These are phyloP conservation scores for Bombylius discolor DNA, from an alignment of 2,888 invertebrate genomes.

Conservation along the genomic window DNA sequence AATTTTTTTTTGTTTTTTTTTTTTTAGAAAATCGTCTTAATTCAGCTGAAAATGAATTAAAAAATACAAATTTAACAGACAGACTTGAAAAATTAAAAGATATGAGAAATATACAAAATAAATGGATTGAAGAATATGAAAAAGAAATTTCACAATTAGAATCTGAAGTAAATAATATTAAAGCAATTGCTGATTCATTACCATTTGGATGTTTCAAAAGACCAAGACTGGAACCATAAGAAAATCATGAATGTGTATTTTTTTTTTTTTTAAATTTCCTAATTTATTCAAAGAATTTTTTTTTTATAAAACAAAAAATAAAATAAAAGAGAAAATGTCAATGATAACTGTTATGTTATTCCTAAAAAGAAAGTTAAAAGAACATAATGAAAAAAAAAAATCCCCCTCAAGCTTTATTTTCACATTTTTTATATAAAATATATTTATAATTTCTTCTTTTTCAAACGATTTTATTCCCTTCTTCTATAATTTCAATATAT, in stretches of 20 bases:
- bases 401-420: no score
- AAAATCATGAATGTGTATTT: no score
- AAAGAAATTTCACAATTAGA: slow-evolving; percentile 57
- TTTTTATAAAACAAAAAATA: neutral
- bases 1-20: neutral
- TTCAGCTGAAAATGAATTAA: slow-evolving; percentile 56
- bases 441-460: no score
- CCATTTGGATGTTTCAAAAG: slow-evolving; percentile 75
- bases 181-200: slow-evolving; percentile 63
- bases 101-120: slow-evolving; percentile 54
- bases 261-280: neutral
- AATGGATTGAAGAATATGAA: slow-evolving; percentile 67
- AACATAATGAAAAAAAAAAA: no score
- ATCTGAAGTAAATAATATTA: slow-evolving; percentile 69
- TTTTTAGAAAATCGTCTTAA: slow-evolving; percentile 49
- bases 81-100: slow-evolving; percentile 60
- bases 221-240: slow-evolving; percentile 51
- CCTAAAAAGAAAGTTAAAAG: no score
- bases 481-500: no score
- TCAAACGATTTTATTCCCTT: no score
- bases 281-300: neutral
- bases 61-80: slow-evolving; percentile 58
- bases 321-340: slow-evolving; percentile 1
- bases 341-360: no score
- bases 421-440: no score